phyloP scores from a whole-genome alignment of 2,888 invertebrate species.

The Conops quadrifasciatus region DNA sequence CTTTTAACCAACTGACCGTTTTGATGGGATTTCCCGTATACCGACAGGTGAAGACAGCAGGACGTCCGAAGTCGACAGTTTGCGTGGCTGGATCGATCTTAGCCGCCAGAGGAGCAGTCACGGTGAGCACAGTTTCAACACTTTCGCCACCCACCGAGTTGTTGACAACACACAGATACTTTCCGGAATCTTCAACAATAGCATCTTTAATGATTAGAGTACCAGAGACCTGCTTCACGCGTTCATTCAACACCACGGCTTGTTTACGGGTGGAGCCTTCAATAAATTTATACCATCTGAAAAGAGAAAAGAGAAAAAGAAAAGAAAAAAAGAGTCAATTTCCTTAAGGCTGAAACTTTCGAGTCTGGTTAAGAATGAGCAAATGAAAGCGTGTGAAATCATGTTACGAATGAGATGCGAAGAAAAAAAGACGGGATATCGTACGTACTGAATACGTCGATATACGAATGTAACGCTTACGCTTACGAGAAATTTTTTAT shows the following conservation, averaged over 20 bases:
- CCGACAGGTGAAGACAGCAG: conserved; percentile 91
- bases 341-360: not conserved
- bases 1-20: conserved; percentile 91
- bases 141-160: conserved; percentile 95
- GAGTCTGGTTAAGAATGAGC: conserved; percentile 46
- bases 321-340: conserved; percentile 61
- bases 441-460: too few species aligned
- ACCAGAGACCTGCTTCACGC: conserved; percentile 92
- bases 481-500: too few species aligned
- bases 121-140: conserved; percentile 90
- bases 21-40: conserved; percentile 91
- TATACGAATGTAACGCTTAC: too few species aligned
- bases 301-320: conserved; percentile 60
- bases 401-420: not conserved
- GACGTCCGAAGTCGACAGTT: conserved; percentile 92
- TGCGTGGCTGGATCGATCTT: conserved; percentile 90
- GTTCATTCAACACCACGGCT: conserved; percentile 87
- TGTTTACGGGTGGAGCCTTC: conserved; percentile 87
- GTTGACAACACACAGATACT: conserved; percentile 92
- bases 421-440: too few species aligned
- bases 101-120: conserved; percentile 88
- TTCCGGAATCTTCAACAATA: conserved; percentile 91
- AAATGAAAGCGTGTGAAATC: conserved; percentile 41
- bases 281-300: conserved; percentile 93
- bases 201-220: conserved; percentile 92